phyloP scores from a whole-genome alignment of 2,113 vertebrate species.

The Microcebus lehilahytsara region DNA sequence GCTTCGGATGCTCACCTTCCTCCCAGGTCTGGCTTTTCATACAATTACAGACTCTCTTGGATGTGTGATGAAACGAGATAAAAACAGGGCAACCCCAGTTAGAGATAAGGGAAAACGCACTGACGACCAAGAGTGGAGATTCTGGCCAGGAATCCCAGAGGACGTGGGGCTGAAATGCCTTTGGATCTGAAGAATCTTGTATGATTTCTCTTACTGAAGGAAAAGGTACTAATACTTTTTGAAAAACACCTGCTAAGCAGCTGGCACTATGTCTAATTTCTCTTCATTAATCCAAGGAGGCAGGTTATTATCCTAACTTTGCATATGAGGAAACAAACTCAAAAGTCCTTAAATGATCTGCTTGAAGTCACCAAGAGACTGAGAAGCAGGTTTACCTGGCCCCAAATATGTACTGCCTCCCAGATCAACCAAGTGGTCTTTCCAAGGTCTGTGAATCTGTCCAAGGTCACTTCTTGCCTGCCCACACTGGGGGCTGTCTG shows the following conservation, averaged over 20 bases:
- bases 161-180: not conserved
- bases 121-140: not conserved
- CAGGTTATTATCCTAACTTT: not conserved
- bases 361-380: not conserved
- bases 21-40: not conserved
- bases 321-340: not conserved
- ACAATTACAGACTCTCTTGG: not conserved
- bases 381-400: not conserved
- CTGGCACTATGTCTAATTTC: not conserved
- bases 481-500: not conserved
- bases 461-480: not conserved
- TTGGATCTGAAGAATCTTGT: not conserved
- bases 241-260: not conserved
- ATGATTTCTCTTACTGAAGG: not conserved
- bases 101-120: not conserved
- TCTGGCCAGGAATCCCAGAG: not conserved
- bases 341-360: not conserved
- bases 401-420: not conserved
- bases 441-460: not conserved
- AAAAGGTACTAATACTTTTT: not conserved
- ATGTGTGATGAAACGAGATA: not conserved
- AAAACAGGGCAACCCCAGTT: not conserved
- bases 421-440: not conserved
- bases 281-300: not conserved
- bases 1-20: not conserved